Conservation (phyloP, 2,888 invertebrate genomes). For the Smittia aterrima region DNA sequence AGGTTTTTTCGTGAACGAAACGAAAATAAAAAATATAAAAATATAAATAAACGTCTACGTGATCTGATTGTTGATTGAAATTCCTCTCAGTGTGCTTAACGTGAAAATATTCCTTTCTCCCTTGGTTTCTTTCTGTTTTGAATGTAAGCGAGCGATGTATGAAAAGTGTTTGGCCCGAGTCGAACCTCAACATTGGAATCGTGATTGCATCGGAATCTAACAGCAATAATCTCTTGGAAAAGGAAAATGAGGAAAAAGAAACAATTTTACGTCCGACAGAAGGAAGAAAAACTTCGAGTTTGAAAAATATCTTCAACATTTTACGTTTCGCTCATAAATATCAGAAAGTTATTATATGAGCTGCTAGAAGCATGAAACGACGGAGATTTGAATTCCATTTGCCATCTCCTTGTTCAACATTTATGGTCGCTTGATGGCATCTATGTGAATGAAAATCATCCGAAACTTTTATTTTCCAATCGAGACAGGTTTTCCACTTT, state of each 20-base stretch:
- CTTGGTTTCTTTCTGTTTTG: neutral
- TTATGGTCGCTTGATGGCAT: neutral
- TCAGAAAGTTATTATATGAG: slow-evolving; percentile 14
- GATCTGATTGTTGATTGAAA: slow-evolving; percentile 20
- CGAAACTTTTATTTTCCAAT: no score
- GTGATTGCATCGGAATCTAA: slow-evolving; percentile 18
- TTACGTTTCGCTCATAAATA: slow-evolving; percentile 41
- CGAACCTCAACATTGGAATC: neutral
- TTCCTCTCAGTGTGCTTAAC: neutral
- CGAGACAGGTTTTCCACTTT: neutral
- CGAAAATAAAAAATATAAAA: slow-evolving; percentile 22
- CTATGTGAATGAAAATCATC: neutral
- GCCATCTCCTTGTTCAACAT: neutral
- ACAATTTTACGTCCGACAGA: neutral
- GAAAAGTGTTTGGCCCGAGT: neutral
- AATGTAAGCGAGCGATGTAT: neutral
- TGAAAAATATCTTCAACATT: slow-evolving; percentile 34
- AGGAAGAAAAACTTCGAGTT: neutral
- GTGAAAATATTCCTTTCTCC: slow-evolving; percentile 27
- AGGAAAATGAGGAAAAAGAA: neutral
- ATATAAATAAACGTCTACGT: slow-evolving; percentile 36
- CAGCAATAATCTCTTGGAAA: neutral
- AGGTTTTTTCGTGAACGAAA: neutral
- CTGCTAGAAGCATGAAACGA: neutral
- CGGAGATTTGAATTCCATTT: slow-evolving; percentile 27